Conservation (phyloP, 2,888 invertebrate genomes). For the Hypolimnas misippus region DNA sequence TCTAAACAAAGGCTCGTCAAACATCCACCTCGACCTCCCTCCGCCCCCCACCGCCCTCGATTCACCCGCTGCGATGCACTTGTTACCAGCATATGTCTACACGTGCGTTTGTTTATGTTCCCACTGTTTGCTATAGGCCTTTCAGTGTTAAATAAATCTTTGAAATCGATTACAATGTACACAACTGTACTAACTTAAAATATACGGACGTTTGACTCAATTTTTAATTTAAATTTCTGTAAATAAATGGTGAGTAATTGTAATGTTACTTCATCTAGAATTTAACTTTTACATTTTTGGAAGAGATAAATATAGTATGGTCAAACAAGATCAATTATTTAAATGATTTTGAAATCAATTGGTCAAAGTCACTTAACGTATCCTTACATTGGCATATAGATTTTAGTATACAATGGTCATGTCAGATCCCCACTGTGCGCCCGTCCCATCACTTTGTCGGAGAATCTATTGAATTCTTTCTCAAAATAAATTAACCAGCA, state of each 20-base stretch:
- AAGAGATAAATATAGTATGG: conserved; percentile 2
- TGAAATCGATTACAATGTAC: conserved; percentile 35
- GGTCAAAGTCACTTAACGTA: conserved; percentile 74
- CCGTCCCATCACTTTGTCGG: conserved; percentile 60
- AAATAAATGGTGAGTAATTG: neutral
- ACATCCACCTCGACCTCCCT: conserved; percentile 44
- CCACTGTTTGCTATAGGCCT: conserved; percentile 68
- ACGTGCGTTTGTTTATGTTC: conserved; percentile 75
- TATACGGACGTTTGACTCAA: conserved; percentile 14
- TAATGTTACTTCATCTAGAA: no score
- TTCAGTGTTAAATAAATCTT: conserved; percentile 50
- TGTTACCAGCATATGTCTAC: conserved; percentile 73
- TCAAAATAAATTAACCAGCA: conserved; percentile 45
- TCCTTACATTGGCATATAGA: conserved; percentile 47
- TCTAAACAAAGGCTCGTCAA: conserved; percentile 80
- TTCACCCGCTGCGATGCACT: conserved; percentile 72
- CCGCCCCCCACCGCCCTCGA: conserved; percentile 43
- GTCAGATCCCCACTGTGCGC: conserved; percentile 70
- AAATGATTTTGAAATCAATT: conserved; percentile 74
- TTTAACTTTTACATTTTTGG: no score
- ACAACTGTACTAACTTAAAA: conserved; percentile 25
- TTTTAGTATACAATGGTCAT: conserved; percentile 65
- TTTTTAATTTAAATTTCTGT: neutral
- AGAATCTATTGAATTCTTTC: conserved; percentile 48
- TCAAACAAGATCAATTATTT: conserved; percentile 3